Base-by-base conservation (phyloP, 2,888 invertebrate genomes). In the Andrena hattorfiana region DNA sequence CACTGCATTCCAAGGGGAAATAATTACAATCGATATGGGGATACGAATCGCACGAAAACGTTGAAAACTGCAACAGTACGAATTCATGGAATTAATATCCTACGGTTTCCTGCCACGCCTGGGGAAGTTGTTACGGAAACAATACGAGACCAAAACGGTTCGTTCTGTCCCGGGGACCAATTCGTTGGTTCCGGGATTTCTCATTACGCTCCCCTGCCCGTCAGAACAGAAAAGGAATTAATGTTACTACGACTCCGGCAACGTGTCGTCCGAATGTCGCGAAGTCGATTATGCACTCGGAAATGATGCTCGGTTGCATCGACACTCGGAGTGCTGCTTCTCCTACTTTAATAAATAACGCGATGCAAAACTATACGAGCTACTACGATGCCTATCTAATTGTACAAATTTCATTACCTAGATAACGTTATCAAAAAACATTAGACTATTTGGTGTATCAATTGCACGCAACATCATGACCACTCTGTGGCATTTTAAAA, bases 371-470 rank as follows among this genome's bases (percentile, higher is more conserved):
- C 76, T 87, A 81, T 85, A 86, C 72, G 77, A 63, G 69, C 63
- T 81, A 79, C 49, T 84, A 80, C 81, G 78, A 60, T 81, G 85
- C 77, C 82, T 81, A 81, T 56, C 78, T 81, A 86, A 85, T 70
- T 89, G 74, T 88, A 86, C 83, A 90, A 78, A 69, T 35, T 83
- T 83, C 70, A 28, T 68, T 74, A 82, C 59, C 77, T 81, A 71
- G 68, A 81, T 73, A 88, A 85, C 71, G 70, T 83, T 89, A 89
- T 88, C 76, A 88, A 85, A 85, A 84, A 83, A 87, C 76, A 76
- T 88, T 86, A 89, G 62, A 87, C 84, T 87, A 89, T 86, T 89
- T 89, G 84, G 85, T 83, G 81, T 86, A 86, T 89, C 77, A 77
- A 89, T 89, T 89, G 89, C 89, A 89, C 89, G 81, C 86, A 87